These are phyloP conservation scores for Oncorhynchus tshawytscha DNA, from an alignment of 2,113 vertebrate genomes.

Conservation along the genomic window DNA sequence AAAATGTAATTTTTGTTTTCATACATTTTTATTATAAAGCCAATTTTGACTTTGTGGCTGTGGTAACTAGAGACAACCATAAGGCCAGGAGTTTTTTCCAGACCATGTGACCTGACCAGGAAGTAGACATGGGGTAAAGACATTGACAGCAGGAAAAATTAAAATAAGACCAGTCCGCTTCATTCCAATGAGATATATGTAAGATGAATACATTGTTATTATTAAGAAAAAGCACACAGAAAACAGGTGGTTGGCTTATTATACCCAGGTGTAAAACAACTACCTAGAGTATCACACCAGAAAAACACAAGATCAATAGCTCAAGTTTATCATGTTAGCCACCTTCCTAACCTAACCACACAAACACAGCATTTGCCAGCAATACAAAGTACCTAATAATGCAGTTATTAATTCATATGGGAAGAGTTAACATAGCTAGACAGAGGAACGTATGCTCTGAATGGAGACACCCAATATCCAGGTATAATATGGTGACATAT, in stretches of 20 bases:
- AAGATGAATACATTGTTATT: slow-evolving; percentile 61
- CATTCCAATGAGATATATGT: slow-evolving; percentile 67
- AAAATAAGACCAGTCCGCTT: slow-evolving; percentile 67
- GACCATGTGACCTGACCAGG: no score
- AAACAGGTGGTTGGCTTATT: slow-evolving; percentile 65
- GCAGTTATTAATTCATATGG: slow-evolving; percentile 38
- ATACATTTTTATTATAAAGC: no score
- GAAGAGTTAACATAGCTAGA: slow-evolving; percentile 35
- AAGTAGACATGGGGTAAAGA: slow-evolving; percentile 64
- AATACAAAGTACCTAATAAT: slow-evolving; percentile 56
- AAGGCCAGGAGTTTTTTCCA: no score
- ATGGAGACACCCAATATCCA: slow-evolving; percentile 46
- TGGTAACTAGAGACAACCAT: no score
- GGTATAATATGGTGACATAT: slow-evolving; percentile 42
- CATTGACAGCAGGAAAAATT: slow-evolving; percentile 73
- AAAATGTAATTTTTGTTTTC: no score
- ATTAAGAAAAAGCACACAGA: slow-evolving; percentile 72
- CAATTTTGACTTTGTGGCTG: no score
- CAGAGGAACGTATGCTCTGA: slow-evolving; percentile 45
- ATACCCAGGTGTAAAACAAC: slow-evolving; percentile 60
- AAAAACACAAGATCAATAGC: slow-evolving; percentile 69
- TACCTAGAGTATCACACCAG: slow-evolving; percentile 69
- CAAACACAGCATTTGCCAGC: slow-evolving; percentile 64
- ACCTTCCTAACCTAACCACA: slow-evolving; percentile 58
- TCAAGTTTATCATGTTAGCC: slow-evolving; percentile 72